Evolutionary conservation across 2,888 invertebrate genomes (phyloP), one percentile per base, ranked within the genome.

Genomic region (Tetheella fluctuosa): DNA sequence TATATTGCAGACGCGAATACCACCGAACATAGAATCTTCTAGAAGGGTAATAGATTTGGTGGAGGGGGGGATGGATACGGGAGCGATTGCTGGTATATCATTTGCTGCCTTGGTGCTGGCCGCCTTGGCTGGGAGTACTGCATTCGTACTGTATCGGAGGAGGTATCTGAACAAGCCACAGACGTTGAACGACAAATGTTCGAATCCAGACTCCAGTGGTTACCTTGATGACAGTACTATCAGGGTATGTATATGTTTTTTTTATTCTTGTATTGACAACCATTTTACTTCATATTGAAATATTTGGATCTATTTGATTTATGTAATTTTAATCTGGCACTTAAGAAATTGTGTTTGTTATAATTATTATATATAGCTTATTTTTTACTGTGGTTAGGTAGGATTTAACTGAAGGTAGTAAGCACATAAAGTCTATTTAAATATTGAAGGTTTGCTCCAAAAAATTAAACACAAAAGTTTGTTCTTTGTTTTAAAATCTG

Each of bases 201-300:
- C 97, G 76, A 97, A 97, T 85, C 96, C 97, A 10, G 97, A 97
- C 82, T 97, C 97, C 61, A 97, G 96, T 81, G 97, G 97, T 74
- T 97, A 97, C 81, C 95, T 97, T 69, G 97, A 97, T 84, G 97
- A 97, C 86, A 97, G 96, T 85, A 97, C 97, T 80, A 95, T 97
- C 85, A 94, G 97, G 91, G 97, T 97, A 93, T 94, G 95, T 92
- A 80, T 68, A 28, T 1, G 1, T 4, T 54, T 28, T 54, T 15
- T 54, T 5, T 23, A 25, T 25, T 5, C 17, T 30, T 30, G 8
- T 30, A 30, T 13, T 6, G 13, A 2, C 7, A 13, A 34, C 13
- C 2, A 13, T 34, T 34, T 34, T 3, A 34, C 10, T 30, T 30
- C 10, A 30, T 30, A 10, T 25, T 25, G n/a, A n/a, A 2, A 28